Percentiles rank a stretch among this genome's conserved stretches.
Conservation (phyloP, 2,113 vertebrate species). For the Mola mola region DNA sequence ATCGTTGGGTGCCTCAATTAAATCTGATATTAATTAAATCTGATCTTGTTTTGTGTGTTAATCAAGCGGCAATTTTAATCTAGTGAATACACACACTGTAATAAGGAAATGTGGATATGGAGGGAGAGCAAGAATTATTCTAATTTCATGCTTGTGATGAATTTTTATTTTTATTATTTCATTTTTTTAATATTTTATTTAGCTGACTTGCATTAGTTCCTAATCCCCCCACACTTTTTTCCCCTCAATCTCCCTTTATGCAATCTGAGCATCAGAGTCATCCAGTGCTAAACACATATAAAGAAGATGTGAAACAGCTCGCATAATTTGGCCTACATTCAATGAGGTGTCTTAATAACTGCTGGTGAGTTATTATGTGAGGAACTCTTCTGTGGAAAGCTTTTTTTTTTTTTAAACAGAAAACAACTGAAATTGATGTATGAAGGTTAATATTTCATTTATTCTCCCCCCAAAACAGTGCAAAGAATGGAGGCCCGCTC, state of each 20-base stretch:
- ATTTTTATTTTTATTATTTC: constrained; percentile 41
- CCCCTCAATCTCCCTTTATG: constrained; percentile 36
- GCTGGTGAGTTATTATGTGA: constrained; percentile 60
- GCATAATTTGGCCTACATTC: constrained; percentile 47
- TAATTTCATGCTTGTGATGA: constrained; percentile 84
- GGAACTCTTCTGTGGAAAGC: constrained; percentile 35
- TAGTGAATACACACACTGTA: constrained; percentile 80
- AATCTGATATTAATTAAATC: constrained; percentile 88
- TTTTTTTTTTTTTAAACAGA: not conserved
- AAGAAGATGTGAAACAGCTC: constrained; percentile 48
- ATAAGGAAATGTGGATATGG: constrained; percentile 75
- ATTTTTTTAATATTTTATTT: constrained; percentile 67
- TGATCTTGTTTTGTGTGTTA: constrained; percentile 86
- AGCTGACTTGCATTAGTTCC: constrained; percentile 77
- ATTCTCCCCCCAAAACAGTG: not conserved
- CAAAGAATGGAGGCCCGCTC: not conserved
- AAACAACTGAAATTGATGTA: constrained; percentile 8
- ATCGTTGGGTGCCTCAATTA: constrained; percentile 82
- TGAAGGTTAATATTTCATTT: constrained; percentile 34
- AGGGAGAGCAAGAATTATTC: constrained; percentile 77
- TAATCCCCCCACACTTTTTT: constrained; percentile 36
- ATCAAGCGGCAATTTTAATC: constrained; percentile 86
- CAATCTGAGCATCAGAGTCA: constrained; percentile 73
- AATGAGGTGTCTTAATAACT: constrained; percentile 57
- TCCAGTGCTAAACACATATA: constrained; percentile 52